A percentile compares a stretch with the other conserved stretches of the same genome.
Evolutionary conservation across 1,140 invertebrate species (phyloP).

Genomic region (Tigriopus japonicus): DNA sequence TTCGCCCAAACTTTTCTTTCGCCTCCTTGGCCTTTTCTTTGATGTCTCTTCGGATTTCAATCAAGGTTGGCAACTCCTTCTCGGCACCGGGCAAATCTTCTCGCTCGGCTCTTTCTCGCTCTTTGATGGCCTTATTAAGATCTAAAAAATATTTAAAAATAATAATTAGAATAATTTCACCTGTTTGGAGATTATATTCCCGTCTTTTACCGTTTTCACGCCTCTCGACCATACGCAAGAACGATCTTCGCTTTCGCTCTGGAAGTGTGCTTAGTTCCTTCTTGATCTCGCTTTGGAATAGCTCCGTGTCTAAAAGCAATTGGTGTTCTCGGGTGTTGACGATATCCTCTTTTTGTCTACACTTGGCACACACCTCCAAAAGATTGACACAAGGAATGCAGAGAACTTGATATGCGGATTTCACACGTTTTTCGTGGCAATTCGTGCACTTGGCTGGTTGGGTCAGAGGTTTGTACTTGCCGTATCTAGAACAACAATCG

Average conservation of each 20-base stretch:
- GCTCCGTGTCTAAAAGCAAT: too few species aligned
- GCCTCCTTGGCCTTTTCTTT: background rate
- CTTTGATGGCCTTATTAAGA: too few species aligned
- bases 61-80: background rate
- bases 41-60: background rate
- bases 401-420: constrained; percentile 7
- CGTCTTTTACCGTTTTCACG: background rate
- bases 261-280: background rate
- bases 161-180: too few species aligned
- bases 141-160: too few species aligned
- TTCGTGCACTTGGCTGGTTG: background rate
- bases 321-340: background rate
- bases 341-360: background rate
- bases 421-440: background rate
- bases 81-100: background rate
- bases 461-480: constrained; percentile 9
- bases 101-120: too few species aligned
- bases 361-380: background rate
- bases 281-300: too few species aligned
- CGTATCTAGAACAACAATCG: background rate
- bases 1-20: background rate
- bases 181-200: too few species aligned
- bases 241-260: background rate
- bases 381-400: constrained; percentile 4
- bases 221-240: background rate